Evolutionary conservation across 2,113 vertebrate species (phyloP).

Genomic region (Tor tambroides): DNA sequence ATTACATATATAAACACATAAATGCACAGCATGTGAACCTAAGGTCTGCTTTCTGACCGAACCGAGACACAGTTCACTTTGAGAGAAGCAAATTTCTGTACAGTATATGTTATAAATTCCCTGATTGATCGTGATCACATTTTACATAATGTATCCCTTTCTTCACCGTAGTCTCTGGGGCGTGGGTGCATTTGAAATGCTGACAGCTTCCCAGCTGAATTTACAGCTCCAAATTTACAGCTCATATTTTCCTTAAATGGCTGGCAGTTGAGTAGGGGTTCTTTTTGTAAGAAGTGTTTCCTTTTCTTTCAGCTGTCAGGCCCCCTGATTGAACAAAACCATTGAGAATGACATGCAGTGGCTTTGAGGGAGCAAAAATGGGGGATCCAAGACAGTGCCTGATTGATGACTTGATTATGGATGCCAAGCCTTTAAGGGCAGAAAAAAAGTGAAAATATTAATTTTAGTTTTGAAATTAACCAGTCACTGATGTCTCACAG

Average conservation of each 20-base stretch:
- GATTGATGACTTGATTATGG: conserved; percentile 55
- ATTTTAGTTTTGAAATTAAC: conserved; percentile 34
- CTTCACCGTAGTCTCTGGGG: background rate
- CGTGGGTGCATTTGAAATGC: conserved; percentile 10
- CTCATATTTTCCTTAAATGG: conserved; percentile 43
- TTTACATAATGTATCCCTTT: conserved; percentile 13
- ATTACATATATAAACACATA: conserved; percentile 39
- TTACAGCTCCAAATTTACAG: conserved; percentile 19
- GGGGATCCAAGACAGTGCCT: conserved; percentile 37
- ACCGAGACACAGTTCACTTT: background rate
- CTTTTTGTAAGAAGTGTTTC: conserved; percentile 38
- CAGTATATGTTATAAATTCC: background rate
- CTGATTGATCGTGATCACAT: background rate
- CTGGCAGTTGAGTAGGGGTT: conserved; percentile 35
- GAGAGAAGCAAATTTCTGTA: background rate
- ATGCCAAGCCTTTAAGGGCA: conserved; percentile 30
- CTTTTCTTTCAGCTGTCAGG: conserved; percentile 51
- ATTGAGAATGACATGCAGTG: conserved; percentile 44
- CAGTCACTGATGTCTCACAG: background rate
- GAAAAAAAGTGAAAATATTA: conserved; percentile 20
- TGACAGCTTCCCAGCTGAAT: conserved; percentile 13
- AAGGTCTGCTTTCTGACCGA: conserved; percentile 36
- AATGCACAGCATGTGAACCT: conserved; percentile 44
- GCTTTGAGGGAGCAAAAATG: conserved; percentile 38
- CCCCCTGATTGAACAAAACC: conserved; percentile 42